Conservation (phyloP, 2,797 vertebrate species). For the Danio choprae region DNA sequence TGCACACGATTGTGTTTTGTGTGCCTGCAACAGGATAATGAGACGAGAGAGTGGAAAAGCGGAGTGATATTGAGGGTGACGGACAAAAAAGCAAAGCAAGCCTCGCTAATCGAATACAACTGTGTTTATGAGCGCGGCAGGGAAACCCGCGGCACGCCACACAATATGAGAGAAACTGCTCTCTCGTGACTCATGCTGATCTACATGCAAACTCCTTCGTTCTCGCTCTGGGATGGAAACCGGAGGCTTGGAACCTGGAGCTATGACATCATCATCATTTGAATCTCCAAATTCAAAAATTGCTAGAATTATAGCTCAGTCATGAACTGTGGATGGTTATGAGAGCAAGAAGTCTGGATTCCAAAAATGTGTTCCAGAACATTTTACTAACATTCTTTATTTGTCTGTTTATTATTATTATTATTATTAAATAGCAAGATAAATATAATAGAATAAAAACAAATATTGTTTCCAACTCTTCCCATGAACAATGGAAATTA, state of each 20-base stretch:
- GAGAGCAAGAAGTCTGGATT: background rate
- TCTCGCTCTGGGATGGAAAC: conserved; percentile 23
- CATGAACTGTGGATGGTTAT: conserved; percentile 15
- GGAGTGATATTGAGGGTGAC: too few species aligned
- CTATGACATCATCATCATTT: conserved; percentile 30
- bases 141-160: conserved; percentile 17
- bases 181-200: background rate
- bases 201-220: conserved; percentile 14
- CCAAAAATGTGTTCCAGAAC: too few species aligned
- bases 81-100: conserved; percentile 26
- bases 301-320: background rate
- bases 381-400: too few species aligned
- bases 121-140: conserved; percentile 47
- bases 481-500: too few species aligned
- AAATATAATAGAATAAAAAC: too few species aligned
- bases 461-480: too few species aligned
- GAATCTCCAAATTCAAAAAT: conserved; percentile 9
- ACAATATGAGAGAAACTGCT: conserved; percentile 2
- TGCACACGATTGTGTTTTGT: background rate
- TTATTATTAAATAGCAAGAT: too few species aligned
- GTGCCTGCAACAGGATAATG: background rate
- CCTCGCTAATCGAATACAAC: conserved; percentile 53
- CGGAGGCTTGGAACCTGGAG: background rate
- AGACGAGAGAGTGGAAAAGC: too few species aligned
- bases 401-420: too few species aligned